Conservation (phyloP, 1,140 invertebrate genomes). For the Charaxes varanes region DNA sequence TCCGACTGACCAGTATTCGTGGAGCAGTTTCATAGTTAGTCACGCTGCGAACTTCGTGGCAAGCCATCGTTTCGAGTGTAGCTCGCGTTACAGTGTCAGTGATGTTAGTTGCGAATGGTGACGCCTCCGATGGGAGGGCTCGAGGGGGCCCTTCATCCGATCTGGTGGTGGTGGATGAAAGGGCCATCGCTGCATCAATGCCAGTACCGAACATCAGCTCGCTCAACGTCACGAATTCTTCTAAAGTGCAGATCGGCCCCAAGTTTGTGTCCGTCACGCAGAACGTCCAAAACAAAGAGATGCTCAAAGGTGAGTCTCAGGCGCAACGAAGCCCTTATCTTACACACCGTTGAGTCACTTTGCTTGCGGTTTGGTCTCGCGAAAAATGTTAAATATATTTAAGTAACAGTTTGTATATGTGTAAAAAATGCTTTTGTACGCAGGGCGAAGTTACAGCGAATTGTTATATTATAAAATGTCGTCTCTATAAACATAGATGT, state of each 20-base stretch:
- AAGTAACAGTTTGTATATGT: too few relatives aligned
- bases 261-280: conserved; percentile 57
- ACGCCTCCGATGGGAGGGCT: conserved; percentile 9
- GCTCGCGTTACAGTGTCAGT: conserved; percentile 26
- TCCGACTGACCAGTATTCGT: too few relatives aligned
- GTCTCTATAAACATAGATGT: too few relatives aligned
- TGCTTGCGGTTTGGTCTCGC: too few relatives aligned
- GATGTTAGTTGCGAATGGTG: conserved; percentile 32
- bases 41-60: conserved; percentile 21
- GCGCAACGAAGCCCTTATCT: too few relatives aligned
- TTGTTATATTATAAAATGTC: too few relatives aligned
- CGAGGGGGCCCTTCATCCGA: conserved; percentile 26
- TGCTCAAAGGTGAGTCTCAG: conserved; percentile 49
- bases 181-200: conserved; percentile 20
- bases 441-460: too few relatives aligned
- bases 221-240: conserved; percentile 45
- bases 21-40: too few relatives aligned
- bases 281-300: conserved; percentile 49
- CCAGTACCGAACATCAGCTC: conserved; percentile 24
- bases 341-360: too few relatives aligned
- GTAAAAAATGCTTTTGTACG: too few relatives aligned
- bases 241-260: conserved; percentile 46
- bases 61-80: conserved; percentile 23
- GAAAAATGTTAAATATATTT: too few relatives aligned
- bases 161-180: conserved; percentile 36